Conservation (phyloP, 2,888 invertebrate species). For the Branchipolynoe longqiensis region DNA sequence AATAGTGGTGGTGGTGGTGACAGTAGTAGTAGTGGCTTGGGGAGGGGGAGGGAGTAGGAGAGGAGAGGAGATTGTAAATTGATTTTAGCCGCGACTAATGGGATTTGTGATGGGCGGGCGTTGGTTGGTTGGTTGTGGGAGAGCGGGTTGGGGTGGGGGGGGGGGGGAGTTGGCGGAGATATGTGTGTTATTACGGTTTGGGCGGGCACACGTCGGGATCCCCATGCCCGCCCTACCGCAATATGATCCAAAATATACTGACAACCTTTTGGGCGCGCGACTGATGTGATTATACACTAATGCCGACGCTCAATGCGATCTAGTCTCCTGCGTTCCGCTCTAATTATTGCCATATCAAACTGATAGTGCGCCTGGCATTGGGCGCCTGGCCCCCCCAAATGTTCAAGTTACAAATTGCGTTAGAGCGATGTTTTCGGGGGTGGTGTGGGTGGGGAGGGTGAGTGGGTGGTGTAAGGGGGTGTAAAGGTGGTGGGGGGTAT, state of each 20-base stretch:
- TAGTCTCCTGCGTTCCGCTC: slow-evolving; percentile 14
- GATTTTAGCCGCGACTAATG: slow-evolving; percentile 54
- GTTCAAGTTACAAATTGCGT: slow-evolving; percentile 55
- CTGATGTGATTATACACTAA: slow-evolving; percentile 55
- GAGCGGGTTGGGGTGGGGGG: too few species aligned
- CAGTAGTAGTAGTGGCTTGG: too few species aligned
- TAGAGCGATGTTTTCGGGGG: slow-evolving; percentile 5
- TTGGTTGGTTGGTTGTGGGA: too few species aligned
- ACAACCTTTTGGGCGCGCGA: slow-evolving; percentile 25
- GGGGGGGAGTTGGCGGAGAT: too few species aligned
- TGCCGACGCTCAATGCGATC: slow-evolving; percentile 47
- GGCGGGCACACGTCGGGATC: too few species aligned
- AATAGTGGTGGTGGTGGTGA: too few species aligned
- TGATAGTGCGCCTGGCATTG: slow-evolving; percentile 39
- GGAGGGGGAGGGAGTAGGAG: too few species aligned
- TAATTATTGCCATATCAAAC: slow-evolving; percentile 43
- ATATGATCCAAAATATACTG: slow-evolving; percentile 52
- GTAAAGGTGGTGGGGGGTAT: too few species aligned
- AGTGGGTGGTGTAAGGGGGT: too few species aligned
- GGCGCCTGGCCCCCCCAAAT: slow-evolving; percentile 9
- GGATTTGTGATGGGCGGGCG: slow-evolving; percentile 39
- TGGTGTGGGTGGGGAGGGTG: background rate
- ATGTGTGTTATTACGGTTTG: slow-evolving; percentile 54
- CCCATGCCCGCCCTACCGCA: background rate
- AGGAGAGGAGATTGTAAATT: slow-evolving; percentile 57